Evolutionary conservation across 2,797 vertebrate species (phyloP), one percentile per base, ranked within the genome.

Genomic region (Cetoscarus ocellatus): DNA sequence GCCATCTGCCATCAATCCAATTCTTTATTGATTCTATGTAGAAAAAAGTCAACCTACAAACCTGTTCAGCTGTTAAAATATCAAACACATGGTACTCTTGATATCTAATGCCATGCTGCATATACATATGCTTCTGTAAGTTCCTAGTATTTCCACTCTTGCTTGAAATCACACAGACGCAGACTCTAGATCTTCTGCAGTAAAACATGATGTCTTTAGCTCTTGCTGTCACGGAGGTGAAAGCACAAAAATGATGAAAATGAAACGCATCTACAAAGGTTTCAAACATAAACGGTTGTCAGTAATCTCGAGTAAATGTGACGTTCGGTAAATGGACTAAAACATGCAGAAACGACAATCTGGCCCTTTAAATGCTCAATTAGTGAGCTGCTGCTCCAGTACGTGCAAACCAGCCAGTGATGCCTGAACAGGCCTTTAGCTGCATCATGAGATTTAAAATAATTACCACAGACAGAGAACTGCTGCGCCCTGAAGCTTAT

Each of bases 381-480:
- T 86, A 78, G 61, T 76, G 49, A 53, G 59, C 48, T 11, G 27
- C 61, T 51, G 55, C 54, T 52, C 13, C 34, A 14, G 40, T 49
- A 19, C 51, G 44, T 67, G 44, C 19, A 62, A 56, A 63, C 40
- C 35, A 69, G 38, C 43, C 19, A 36, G 14, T 56, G 55, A 58
- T 19, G 72, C 14, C 50, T 76, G 60, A 68, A 70, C 53, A 59
- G 49, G 72, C 55, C 67, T 78, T 61, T 56, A 85, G 71, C 73
- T 58, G 62, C 70, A 71, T 77, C 55, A 73, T 51, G n/a, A 72
- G 49, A 80, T 57, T 72, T 64, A 54, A 70, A 75, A 67, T 83
- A 80, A 85, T 83, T 77, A 83, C 65, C 51, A 60, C 39, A 73
- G 66, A 77, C 76, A 66, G 52, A 54, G 52, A 54, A 71, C 59